These are phyloP conservation scores for Harpalus rufipes DNA, from an alignment of 2,888 invertebrate species.

Conservation along the genomic window DNA sequence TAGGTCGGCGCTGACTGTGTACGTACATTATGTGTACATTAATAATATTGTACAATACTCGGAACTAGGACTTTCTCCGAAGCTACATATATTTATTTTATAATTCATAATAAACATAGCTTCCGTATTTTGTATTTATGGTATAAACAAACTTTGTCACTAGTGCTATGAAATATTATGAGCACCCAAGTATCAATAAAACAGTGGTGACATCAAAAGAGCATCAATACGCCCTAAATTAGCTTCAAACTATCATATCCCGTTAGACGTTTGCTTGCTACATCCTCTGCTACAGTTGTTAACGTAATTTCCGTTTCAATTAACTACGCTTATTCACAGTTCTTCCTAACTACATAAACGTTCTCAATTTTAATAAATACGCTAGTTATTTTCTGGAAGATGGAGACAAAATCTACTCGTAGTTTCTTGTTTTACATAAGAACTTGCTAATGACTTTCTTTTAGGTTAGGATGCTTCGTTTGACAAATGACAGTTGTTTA, in stretches of 20 bases:
- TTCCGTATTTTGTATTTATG: conserved; percentile 26
- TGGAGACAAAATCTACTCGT: conserved; percentile 58
- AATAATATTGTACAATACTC: conserved; percentile 15
- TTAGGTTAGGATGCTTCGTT: background rate
- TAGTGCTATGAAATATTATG: conserved; percentile 10
- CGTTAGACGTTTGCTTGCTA: conserved; percentile 58
- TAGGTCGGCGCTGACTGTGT: no score
- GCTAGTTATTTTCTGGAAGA: conserved; percentile 58
- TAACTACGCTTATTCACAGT: conserved; percentile 64
- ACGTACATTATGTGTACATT: no score
- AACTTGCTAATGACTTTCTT: background rate
- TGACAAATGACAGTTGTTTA: background rate
- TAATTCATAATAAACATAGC: conserved; percentile 27
- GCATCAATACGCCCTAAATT: conserved; percentile 63
- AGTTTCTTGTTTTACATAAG: conserved; percentile 9
- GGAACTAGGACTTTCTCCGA: background rate
- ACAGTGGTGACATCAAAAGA: conserved; percentile 35
- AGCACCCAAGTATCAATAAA: conserved; percentile 22
- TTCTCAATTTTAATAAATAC: conserved; percentile 61
- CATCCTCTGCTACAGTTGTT: conserved; percentile 62
- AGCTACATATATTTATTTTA: background rate
- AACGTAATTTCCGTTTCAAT: conserved; percentile 67
- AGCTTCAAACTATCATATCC: conserved; percentile 56
- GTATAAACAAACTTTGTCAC: conserved; percentile 1
- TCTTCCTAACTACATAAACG: conserved; percentile 66